Evolutionary conservation across 2,113 vertebrate species (phyloP).

Genomic region (Podilymbus podiceps): DNA sequence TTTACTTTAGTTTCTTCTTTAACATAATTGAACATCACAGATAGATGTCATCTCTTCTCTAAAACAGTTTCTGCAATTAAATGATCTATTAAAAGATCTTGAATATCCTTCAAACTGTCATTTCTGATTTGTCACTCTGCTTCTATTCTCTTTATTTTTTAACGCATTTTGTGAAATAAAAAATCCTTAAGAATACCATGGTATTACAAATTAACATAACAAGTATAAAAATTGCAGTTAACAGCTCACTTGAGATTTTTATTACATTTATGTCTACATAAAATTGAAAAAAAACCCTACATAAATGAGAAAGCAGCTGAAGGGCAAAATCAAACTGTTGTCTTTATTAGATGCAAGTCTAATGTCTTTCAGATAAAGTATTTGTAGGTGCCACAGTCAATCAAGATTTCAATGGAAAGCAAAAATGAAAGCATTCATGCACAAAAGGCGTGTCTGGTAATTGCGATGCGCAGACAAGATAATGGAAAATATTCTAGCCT

Average conservation of each 20-base stretch:
- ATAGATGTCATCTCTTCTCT: not conserved
- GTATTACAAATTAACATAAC: constrained; percentile 42
- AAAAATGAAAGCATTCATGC: constrained; percentile 84
- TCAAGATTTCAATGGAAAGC: constrained; percentile 84
- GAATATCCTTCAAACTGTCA: constrained; percentile 28
- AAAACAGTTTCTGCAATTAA: constrained; percentile 4
- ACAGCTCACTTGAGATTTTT: constrained; percentile 68
- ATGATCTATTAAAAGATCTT: constrained; percentile 21
- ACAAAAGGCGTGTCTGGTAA: constrained; percentile 86
- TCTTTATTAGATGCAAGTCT: constrained; percentile 83
- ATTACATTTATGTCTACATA: constrained; percentile 67
- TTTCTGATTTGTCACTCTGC: constrained; percentile 24
- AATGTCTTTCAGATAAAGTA: constrained; percentile 84
- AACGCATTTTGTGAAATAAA: constrained; percentile 38
- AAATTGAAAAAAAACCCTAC: constrained; percentile 50
- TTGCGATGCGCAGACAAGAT: constrained; percentile 86
- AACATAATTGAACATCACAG: constrained; percentile 8
- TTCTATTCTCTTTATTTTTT: constrained; percentile 43
- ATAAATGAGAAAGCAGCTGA: constrained; percentile 74
- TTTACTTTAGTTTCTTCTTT: not conserved
- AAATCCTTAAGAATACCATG: constrained; percentile 26
- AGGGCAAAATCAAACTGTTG: constrained; percentile 80
- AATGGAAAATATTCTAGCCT: constrained; percentile 82
- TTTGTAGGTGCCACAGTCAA: constrained; percentile 85
- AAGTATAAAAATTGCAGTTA: constrained; percentile 56